These are phyloP conservation scores for Watsonalla binaria DNA, from an alignment of 2,888 invertebrate genomes.

Conservation along the genomic window DNA sequence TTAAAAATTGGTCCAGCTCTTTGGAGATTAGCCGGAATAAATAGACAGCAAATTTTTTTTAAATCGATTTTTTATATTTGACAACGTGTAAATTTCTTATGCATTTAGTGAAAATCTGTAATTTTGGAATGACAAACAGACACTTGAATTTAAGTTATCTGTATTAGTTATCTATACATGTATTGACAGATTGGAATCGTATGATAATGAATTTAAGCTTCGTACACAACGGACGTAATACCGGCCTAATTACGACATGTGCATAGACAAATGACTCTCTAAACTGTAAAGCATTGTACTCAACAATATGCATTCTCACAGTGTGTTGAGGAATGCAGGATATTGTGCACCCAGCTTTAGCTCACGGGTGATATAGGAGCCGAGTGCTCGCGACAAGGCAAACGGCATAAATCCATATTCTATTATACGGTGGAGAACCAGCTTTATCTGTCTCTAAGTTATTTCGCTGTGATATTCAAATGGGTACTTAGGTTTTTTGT, in stretches of 20 bases:
- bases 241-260: conserved; percentile 3
- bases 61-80: too few species aligned
- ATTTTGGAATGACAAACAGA: too few species aligned
- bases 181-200: too few species aligned
- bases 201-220: background rate
- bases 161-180: too few species aligned
- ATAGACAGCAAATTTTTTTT: too few species aligned
- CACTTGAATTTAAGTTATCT: too few species aligned
- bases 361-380: background rate
- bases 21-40: too few species aligned
- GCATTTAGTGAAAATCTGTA: too few species aligned
- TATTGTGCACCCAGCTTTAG: conserved; percentile 13
- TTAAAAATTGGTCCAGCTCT: too few species aligned
- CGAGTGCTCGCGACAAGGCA: background rate
- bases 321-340: conserved; percentile 22
- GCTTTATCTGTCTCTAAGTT: background rate
- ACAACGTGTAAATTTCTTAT: too few species aligned
- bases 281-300: conserved; percentile 12
- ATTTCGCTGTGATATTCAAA: background rate
- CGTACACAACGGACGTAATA: background rate
- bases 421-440: background rate
- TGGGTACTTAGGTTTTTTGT: background rate
- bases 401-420: conserved; percentile 1
- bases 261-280: background rate
- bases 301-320: conserved; percentile 17